Evolutionary conservation across 2,113 vertebrate genomes (phyloP).

Genomic region (Ranitomeya imitator): DNA sequence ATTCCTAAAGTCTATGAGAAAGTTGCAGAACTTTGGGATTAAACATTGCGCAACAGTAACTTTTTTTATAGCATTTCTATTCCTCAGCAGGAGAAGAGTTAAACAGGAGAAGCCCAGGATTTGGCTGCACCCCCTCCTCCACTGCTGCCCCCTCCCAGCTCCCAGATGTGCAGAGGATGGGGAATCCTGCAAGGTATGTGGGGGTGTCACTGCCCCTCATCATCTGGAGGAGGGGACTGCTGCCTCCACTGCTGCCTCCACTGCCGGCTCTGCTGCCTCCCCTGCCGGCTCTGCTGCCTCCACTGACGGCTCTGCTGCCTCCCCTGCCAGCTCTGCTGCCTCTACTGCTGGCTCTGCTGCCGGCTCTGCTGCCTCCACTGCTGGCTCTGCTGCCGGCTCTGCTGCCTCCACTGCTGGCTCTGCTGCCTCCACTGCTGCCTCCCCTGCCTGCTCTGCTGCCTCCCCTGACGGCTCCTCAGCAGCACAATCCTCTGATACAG

Average conservation of each 20-base stretch:
- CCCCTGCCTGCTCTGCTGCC: not conserved
- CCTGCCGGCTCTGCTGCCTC: too few species aligned
- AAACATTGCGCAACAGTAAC: not conserved
- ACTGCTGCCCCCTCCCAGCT: conserved; percentile 7
- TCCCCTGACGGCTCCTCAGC: not conserved
- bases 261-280: too few species aligned
- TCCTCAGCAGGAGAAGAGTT: conserved; percentile 2
- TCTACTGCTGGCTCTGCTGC: too few species aligned
- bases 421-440: too few species aligned
- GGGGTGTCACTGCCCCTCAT: conserved; percentile 44
- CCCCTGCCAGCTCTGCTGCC: not conserved
- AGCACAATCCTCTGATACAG: not conserved
- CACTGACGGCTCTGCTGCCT: too few species aligned
- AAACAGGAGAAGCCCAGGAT: conserved; percentile 27
- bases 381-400: too few species aligned
- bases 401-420: too few species aligned
- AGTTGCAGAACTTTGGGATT: not conserved
- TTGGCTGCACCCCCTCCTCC: not conserved
- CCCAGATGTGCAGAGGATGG: conserved; percentile 51
- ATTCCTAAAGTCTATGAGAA: not conserved
- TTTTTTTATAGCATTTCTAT: not conserved
- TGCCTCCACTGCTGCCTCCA: not conserved
- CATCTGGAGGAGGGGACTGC: not conserved
- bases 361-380: too few species aligned
- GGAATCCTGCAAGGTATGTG: conserved; percentile 55